A percentile compares a stretch with the other conserved stretches of the same genome.
These are phyloP conservation scores for Platalea minor DNA, from an alignment of 2,797 vertebrate genomes.

Conservation along the genomic window DNA sequence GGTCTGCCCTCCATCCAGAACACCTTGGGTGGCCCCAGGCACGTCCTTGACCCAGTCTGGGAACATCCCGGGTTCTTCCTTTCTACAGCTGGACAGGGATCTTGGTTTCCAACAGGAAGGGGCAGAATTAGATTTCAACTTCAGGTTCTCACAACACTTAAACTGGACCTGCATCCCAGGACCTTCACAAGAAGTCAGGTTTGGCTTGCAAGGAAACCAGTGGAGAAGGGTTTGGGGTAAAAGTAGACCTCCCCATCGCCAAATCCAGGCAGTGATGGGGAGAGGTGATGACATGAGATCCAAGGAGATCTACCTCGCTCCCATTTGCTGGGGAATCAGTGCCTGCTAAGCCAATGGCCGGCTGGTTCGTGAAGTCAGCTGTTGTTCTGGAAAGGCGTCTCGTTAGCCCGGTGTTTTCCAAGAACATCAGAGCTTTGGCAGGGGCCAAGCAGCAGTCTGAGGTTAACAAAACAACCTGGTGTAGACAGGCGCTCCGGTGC, in stretches of 20 bases:
- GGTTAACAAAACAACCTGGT: conserved; percentile 51
- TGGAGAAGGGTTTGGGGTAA: neutral
- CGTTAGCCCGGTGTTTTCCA: neutral
- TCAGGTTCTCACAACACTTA: neutral
- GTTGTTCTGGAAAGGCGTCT: conserved; percentile 40
- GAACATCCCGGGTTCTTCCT: neutral
- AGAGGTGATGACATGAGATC: neutral
- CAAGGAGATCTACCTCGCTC: neutral
- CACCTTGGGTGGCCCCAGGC: neutral
- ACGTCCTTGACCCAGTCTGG: neutral
- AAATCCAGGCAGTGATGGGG: neutral
- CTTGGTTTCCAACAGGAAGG: neutral
- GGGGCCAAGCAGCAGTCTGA: neutral
- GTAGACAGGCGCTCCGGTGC: neutral
- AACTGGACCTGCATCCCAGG: neutral
- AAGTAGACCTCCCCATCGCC: neutral
- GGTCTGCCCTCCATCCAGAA: neutral
- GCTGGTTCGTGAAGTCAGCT: neutral
- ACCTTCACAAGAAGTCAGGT: neutral
- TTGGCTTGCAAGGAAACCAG: neutral
- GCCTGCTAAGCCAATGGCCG: neutral
- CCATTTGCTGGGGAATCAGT: neutral
- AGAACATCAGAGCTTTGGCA: conserved; percentile 57
- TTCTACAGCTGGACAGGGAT: neutral
- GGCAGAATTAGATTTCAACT: neutral